phyloP scores from a whole-genome alignment of 1,140 invertebrate species.

The Tribolium madens region DNA sequence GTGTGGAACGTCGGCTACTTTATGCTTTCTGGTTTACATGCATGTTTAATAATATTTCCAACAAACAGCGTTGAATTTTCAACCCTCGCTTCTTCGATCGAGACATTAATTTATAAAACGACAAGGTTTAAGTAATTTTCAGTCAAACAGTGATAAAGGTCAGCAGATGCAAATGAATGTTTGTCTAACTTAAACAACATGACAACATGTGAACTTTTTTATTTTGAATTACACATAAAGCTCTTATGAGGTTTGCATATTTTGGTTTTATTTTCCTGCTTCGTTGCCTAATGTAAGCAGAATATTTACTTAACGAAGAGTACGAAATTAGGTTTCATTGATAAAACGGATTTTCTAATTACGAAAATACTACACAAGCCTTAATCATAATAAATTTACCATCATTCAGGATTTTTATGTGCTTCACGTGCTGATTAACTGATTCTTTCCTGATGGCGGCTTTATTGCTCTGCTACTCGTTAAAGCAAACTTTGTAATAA shows the following conservation, averaged over 20 bases:
- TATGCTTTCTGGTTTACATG: conserved; percentile 2
- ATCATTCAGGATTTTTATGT: background rate
- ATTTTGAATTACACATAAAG: background rate
- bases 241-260: background rate
- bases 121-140: background rate
- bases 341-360: background rate
- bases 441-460: background rate
- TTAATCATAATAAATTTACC: background rate
- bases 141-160: background rate
- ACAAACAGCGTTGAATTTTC: background rate
- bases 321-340: background rate
- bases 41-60: background rate
- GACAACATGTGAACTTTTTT: background rate
- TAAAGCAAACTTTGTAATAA: background rate
- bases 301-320: background rate
- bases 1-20: background rate
- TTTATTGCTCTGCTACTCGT: background rate
- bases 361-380: background rate
- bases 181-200: background rate
- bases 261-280: background rate
- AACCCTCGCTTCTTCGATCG: background rate
- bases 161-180: background rate
- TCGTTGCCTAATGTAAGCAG: background rate
- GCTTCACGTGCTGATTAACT: background rate
- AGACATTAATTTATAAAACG: conserved; percentile 7